These are phyloP conservation scores for Psilopsiagon aurifrons DNA, from an alignment of 2,113 vertebrate genomes.

Conservation along the genomic window DNA sequence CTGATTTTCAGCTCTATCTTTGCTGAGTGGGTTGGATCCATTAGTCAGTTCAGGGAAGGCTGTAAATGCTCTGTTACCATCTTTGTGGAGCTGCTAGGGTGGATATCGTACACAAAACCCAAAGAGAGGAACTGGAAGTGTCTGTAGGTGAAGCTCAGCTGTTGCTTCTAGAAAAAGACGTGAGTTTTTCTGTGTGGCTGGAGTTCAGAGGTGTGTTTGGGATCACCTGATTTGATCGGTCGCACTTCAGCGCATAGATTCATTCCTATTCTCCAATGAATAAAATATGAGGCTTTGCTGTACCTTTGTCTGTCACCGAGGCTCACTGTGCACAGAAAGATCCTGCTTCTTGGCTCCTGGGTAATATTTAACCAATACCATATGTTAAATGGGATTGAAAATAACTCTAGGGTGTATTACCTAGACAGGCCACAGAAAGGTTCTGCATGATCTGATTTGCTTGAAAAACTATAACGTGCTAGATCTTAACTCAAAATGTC, in stretches of 20 bases:
- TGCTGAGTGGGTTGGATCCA: background rate
- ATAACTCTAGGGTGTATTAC: background rate
- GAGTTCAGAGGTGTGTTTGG: background rate
- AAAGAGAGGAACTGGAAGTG: background rate
- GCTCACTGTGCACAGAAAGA: background rate
- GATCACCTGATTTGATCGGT: background rate
- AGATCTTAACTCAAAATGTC: background rate
- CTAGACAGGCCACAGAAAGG: background rate
- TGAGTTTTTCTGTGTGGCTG: background rate
- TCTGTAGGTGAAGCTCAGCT: background rate
- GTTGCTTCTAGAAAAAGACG: background rate
- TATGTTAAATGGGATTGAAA: background rate
- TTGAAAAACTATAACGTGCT: background rate
- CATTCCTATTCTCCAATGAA: background rate
- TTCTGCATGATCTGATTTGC: background rate
- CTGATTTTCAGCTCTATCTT: background rate
- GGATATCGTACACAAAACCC: background rate
- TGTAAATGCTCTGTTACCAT: background rate
- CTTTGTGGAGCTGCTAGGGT: background rate
- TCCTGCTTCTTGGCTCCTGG: background rate
- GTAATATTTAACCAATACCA: background rate
- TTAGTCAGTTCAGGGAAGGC: background rate
- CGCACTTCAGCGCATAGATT: constrained; percentile 24
- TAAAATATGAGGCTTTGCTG: constrained; percentile 5
- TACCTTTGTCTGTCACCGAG: background rate